phyloP scores from a whole-genome alignment of 2,888 invertebrate species.

The Colletes collaris region DNA sequence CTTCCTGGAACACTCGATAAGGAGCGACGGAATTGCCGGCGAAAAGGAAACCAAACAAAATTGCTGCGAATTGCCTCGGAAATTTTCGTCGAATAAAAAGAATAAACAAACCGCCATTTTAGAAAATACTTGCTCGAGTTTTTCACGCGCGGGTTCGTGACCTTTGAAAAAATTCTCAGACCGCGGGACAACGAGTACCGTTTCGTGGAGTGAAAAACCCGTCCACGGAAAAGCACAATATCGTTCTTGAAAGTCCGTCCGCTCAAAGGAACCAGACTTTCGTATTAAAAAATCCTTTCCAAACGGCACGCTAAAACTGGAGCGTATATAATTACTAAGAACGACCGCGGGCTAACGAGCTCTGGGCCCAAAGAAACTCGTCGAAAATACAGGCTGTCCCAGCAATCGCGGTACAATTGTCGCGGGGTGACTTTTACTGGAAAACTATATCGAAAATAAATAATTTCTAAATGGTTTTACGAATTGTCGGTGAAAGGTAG shows the following conservation, averaged over 20 bases:
- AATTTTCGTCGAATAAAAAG: no score
- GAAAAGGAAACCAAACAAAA: background rate
- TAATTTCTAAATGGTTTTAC: no score
- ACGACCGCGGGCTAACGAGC: slow-evolving; percentile 17
- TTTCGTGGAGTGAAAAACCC: background rate
- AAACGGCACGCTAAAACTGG: slow-evolving; percentile 8
- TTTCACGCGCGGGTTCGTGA: background rate
- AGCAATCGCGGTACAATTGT: no score
- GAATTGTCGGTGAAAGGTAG: no score
- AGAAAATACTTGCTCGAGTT: background rate
- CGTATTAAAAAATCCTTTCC: slow-evolving; percentile 13
- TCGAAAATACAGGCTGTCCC: background rate
- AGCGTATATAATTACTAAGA: slow-evolving; percentile 16
- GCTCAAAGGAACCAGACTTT: background rate
- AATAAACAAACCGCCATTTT: no score
- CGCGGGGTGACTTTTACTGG: no score
- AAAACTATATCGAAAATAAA: no score
- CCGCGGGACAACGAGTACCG: background rate
- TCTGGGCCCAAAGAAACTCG: background rate
- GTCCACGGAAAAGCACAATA: background rate
- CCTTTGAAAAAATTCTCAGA: background rate
- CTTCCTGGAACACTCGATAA: slow-evolving; percentile 35
- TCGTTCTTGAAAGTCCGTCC: background rate
- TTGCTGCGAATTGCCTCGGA: background rate
- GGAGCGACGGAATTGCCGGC: slow-evolving; percentile 21